Evolutionary conservation across 2,113 vertebrate genomes (phyloP), one percentile per base, ranked within the genome.

Genomic region (Podarcis muralis): DNA sequence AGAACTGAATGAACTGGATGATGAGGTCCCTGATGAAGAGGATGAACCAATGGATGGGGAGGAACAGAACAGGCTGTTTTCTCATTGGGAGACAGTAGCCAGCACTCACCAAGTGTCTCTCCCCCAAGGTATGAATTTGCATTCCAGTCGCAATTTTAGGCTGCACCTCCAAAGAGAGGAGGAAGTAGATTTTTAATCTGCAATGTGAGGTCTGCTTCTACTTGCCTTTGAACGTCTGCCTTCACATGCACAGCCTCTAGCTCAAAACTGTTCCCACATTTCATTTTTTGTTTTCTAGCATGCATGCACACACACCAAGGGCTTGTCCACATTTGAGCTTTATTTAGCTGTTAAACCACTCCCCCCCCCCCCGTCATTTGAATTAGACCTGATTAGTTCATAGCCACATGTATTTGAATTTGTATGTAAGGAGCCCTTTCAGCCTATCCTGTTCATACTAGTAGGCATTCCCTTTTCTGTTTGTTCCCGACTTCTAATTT

Each of bases 81-180:
- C 93, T 2, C 96, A 97, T 84, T 98, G 98, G 98, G 97, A 97
- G 92, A 95, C 94, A 0, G 96, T 98, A 0, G 98, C 97, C 83
- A 96, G 95, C 86, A 97, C 97, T 2, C 98, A 98, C 88, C 97
- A 98, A 5, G 98, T 98, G 90, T 93, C 94, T 1, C 96, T 98
- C 4, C 97, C 98, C 30, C 84, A 83, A 97, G 98, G 98, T 98
- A 92, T 94, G 92, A 83, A 66, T n/a, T 59, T 78, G 16, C 43
- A 71, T 40, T 65, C 32, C 8, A 37, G 30, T 20, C 11, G 7
- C 22, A 78, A 84, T 53, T 80, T 53, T 77, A 77, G 22, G n/a
- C n/a, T 69, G 40, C 22, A 11, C 57, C 35, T 65, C 59, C 57
- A 77, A 85, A 85, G 35, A 27, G 23, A 23, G 40, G 25, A 76